phyloP scores from a whole-genome alignment of 2,797 vertebrate genomes.

The Dallia pectoralis region DNA sequence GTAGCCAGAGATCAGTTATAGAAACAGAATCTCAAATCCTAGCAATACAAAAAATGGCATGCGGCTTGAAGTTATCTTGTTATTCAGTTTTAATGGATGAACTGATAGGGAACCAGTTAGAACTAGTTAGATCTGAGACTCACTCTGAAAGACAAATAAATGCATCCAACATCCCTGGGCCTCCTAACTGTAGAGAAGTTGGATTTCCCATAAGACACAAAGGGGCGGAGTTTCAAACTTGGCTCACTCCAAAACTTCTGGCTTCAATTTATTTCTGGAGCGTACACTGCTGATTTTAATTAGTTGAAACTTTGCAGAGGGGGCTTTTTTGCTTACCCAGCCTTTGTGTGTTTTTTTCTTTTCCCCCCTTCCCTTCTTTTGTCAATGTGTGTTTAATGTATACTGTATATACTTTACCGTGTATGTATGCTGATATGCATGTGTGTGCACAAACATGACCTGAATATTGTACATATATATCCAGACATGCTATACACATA shows the following conservation, averaged over 20 bases:
- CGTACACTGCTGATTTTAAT: slow-evolving; percentile 75
- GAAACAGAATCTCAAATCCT: not conserved
- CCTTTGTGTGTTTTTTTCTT: slow-evolving; percentile 59
- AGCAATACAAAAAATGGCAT: not conserved
- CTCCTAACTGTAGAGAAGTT: slow-evolving; percentile 44
- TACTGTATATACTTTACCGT: slow-evolving; percentile 18
- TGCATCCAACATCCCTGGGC: slow-evolving; percentile 38
- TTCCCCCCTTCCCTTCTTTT: slow-evolving; percentile 66
- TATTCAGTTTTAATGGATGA: not conserved
- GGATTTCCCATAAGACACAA: slow-evolving; percentile 72
- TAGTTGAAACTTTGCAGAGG: slow-evolving; percentile 71
- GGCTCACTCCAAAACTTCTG: slow-evolving; percentile 76
- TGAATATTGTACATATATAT: slow-evolving; percentile 37
- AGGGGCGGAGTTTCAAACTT: slow-evolving; percentile 75
- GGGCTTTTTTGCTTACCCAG: slow-evolving; percentile 69
- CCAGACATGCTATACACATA: too few species aligned
- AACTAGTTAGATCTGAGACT: slow-evolving; percentile 17
- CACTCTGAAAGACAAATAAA: slow-evolving; percentile 40
- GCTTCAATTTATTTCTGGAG: slow-evolving; percentile 85
- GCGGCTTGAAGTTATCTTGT: not conserved
- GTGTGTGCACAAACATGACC: slow-evolving; percentile 66
- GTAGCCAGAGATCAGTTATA: not conserved
- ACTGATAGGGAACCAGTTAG: slow-evolving; percentile 1
- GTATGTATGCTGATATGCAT: slow-evolving; percentile 50
- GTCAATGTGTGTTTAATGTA: slow-evolving; percentile 53